These are phyloP conservation scores for Anorthoa munda DNA, from an alignment of 2,888 invertebrate species.

Conservation along the genomic window DNA sequence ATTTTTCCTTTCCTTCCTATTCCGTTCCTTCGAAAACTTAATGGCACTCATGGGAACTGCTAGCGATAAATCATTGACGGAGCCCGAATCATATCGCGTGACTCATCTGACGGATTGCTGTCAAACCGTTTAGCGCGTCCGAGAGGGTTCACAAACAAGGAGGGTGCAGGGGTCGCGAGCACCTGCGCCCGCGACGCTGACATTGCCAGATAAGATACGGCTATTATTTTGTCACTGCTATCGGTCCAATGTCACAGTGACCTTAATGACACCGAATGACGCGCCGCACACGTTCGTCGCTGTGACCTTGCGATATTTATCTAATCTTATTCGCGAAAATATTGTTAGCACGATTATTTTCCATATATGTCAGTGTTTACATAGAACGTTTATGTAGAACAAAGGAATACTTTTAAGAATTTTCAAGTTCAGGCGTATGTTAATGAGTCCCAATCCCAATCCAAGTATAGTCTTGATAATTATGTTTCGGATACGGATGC, in stretches of 20 bases:
- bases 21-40: not conserved
- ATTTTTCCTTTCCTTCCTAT: not conserved
- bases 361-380: slow-evolving; percentile 66
- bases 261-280: slow-evolving; percentile 90
- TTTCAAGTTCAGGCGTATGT: slow-evolving; percentile 44
- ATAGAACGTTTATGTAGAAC: slow-evolving; percentile 43
- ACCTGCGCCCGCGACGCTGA: slow-evolving; percentile 89
- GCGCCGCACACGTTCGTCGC: slow-evolving; percentile 82
- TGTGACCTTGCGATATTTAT: slow-evolving; percentile 89
- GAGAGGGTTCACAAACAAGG: slow-evolving; percentile 69
- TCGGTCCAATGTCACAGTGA: slow-evolving; percentile 90
- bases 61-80: slow-evolving; percentile 33
- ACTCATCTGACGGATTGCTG: slow-evolving; percentile 60
- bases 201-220: slow-evolving; percentile 90
- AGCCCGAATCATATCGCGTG: slow-evolving; percentile 46
- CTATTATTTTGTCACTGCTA: slow-evolving; percentile 90
- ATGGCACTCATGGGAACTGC: slow-evolving; percentile 12
- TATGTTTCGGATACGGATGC: slow-evolving; percentile 1
- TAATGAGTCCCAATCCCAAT: not conserved
- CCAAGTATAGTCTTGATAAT: not conserved
- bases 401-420: slow-evolving; percentile 44
- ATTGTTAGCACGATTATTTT: slow-evolving; percentile 76
- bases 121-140: slow-evolving; percentile 62
- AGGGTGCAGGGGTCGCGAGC: slow-evolving; percentile 85
- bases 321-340: slow-evolving; percentile 88